Conservation (phyloP, 2,797 vertebrate genomes). For the Apogon hyalosoma region DNA sequence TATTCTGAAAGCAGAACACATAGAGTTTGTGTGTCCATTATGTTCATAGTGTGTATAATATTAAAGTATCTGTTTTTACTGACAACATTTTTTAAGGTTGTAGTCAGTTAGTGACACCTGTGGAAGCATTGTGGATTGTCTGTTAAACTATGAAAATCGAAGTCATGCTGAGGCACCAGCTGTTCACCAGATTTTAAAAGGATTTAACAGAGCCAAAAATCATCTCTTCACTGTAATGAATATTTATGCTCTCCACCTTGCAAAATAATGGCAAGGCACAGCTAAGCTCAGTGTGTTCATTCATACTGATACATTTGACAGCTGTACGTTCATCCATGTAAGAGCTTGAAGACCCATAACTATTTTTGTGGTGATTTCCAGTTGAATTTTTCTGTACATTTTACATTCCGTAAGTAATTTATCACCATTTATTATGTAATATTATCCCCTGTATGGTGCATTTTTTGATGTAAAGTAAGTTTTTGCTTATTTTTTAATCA, state of each 20-base stretch:
- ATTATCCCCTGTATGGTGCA: too few species aligned
- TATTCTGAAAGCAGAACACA: constrained; percentile 20
- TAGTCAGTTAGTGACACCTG: constrained; percentile 26
- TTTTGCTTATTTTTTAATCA: too few species aligned
- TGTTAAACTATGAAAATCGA: constrained; percentile 32
- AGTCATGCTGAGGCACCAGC: constrained; percentile 15
- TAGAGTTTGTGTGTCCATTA: constrained; percentile 7
- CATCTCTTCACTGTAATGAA: neutral
- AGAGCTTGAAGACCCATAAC: too few species aligned
- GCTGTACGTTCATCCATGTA: neutral
- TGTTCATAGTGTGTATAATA: constrained; percentile 4
- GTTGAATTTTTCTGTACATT: too few species aligned
- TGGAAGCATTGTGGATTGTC: constrained; percentile 1
- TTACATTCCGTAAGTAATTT: too few species aligned
- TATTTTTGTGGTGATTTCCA: too few species aligned
- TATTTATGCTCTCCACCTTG: constrained; percentile 14
- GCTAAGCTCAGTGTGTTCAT: neutral
- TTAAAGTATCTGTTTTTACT: neutral
- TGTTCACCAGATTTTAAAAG: constrained; percentile 15
- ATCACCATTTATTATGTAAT: too few species aligned
- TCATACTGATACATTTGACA: neutral
- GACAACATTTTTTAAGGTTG: constrained; percentile 3
- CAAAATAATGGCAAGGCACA: neutral
- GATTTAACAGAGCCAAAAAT: too few species aligned
- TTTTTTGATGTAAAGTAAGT: too few species aligned